Percentiles rank a stretch among this genome's conserved stretches.
Conservation (phyloP, 2,797 vertebrate species). For the Mormyrus hasselquistii region DNA sequence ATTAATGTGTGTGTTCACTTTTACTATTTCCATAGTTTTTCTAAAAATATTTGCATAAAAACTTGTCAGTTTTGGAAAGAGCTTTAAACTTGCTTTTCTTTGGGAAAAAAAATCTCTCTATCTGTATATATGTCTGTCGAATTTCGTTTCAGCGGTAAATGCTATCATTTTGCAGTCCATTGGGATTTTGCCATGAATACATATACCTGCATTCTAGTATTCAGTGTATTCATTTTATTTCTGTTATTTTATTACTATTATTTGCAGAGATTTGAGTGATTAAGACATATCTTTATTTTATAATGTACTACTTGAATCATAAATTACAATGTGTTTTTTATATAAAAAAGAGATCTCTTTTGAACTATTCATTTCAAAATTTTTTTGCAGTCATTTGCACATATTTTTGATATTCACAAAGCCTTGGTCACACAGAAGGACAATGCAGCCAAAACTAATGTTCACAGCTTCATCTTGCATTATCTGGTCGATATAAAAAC, state of each 20-base stretch:
- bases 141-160: background rate
- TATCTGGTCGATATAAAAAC: background rate
- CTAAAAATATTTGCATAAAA: background rate
- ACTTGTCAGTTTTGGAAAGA: background rate
- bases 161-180: background rate
- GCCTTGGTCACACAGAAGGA: background rate
- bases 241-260: background rate
- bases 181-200: background rate
- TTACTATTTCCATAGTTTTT: background rate
- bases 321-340: background rate
- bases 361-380: background rate
- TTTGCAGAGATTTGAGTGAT: background rate
- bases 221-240: background rate
- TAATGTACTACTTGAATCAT: background rate
- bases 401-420: background rate
- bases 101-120: background rate
- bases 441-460: background rate
- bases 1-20: background rate
- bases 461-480: background rate
- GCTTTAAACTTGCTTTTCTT: background rate
- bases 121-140: background rate
- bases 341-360: background rate
- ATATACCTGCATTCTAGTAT: background rate
- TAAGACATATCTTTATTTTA: background rate
- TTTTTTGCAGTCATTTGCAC: background rate